Evolutionary conservation across 1,140 invertebrate genomes (phyloP).

Genomic region (Calephelis nemesis): DNA sequence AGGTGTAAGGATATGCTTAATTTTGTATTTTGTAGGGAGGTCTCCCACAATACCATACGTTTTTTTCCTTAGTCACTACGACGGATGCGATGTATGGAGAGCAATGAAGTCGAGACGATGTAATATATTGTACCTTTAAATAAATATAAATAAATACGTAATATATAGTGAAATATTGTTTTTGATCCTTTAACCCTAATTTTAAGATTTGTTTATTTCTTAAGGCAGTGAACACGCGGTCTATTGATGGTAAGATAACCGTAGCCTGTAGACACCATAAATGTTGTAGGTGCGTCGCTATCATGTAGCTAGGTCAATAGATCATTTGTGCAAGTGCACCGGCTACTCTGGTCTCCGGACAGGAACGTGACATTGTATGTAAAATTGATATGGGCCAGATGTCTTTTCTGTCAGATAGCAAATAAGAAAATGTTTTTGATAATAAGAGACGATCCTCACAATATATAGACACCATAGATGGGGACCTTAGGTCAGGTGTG

Average conservation of each 20-base stretch:
- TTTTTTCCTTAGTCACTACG: conserved; percentile 70
- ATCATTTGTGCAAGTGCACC: too few species aligned
- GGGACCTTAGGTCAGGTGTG: too few species aligned
- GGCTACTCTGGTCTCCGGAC: too few species aligned
- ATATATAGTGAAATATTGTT: conserved; percentile 69
- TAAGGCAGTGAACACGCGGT: background rate
- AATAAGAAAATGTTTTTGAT: too few species aligned
- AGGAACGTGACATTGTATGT: too few species aligned
- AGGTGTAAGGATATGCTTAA: conserved; percentile 69
- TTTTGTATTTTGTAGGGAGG: conserved; percentile 71
- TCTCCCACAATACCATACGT: conserved; percentile 64
- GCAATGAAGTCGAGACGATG: conserved; percentile 66
- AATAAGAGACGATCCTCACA: too few species aligned
- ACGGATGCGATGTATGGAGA: conserved; percentile 61
- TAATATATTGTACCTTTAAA: conserved; percentile 79
- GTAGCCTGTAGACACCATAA: too few species aligned
- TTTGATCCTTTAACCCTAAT: conserved; percentile 36
- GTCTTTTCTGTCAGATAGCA: too few species aligned
- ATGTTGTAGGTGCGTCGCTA: too few species aligned
- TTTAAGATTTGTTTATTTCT: conserved; percentile 28
- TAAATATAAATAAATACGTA: conserved; percentile 79
- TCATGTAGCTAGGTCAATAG: too few species aligned
- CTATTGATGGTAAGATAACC: background rate
- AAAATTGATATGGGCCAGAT: too few species aligned
- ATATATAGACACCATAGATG: too few species aligned